A percentile compares a stretch with the other conserved stretches of the same genome.
Evolutionary conservation across 2,797 vertebrate species (phyloP).

Genomic region (Xyrichtys novacula): DNA sequence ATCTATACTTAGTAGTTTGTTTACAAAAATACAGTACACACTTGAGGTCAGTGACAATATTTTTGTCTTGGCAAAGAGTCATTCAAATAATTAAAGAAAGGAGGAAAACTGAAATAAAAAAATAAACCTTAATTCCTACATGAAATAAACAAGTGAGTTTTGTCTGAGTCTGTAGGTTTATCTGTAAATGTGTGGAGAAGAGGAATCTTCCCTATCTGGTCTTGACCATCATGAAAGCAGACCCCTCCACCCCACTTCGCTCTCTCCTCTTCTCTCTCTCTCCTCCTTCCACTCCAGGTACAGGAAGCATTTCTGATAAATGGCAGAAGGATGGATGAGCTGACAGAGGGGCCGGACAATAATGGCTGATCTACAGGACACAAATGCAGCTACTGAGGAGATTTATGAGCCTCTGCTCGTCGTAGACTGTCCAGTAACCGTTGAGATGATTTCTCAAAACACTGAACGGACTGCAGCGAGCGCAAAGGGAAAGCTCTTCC

Average conservation of each 20-base stretch:
- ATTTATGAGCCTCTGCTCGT: conserved; percentile 91
- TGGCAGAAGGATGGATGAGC: conserved; percentile 96
- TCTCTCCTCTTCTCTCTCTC: conserved; percentile 30
- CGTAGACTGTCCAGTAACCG: conserved; percentile 91
- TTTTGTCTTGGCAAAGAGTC: neutral
- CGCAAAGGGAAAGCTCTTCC: conserved; percentile 50
- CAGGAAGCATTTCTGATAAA: conserved; percentile 94
- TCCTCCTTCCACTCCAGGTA: conserved; percentile 69
- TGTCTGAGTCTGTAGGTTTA: neutral
- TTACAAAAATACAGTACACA: neutral
- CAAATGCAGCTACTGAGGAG: conserved; percentile 93
- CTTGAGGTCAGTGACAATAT: neutral
- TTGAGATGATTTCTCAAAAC: conserved; percentile 96
- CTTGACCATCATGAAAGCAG: conserved; percentile 46
- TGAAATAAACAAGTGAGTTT: neutral
- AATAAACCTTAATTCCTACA: neutral
- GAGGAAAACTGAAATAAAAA: neutral
- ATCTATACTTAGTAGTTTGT: neutral
- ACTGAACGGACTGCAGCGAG: conserved; percentile 72
- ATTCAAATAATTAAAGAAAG: neutral
- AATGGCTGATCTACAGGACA: conserved; percentile 99
- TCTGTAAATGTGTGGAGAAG: neutral
- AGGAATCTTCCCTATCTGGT: conserved; percentile 25
- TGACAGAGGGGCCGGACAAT: conserved; percentile 97
- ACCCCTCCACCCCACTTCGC: conserved; percentile 19